Base-by-base conservation (phyloP, 2,888 invertebrate species). In the Polia nebulosa region DNA sequence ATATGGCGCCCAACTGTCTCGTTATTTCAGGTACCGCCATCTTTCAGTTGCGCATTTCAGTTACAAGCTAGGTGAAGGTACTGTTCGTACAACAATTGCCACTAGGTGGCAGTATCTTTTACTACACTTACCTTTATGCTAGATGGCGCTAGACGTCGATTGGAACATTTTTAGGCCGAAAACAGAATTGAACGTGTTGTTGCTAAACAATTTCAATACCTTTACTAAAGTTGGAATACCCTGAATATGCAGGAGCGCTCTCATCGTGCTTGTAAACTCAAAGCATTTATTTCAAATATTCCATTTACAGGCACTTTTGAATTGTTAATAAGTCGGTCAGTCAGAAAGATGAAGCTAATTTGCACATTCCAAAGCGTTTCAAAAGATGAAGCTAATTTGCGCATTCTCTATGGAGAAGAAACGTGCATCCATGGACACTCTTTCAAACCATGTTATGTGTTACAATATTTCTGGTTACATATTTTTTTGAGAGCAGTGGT, bases 1-100 rank as follows among this genome's bases (percentile, higher is more conserved):
- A 25, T 15, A 47, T 25, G 15, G 25, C 25, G 25, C 15, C 27
- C 25, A 22, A 45, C n/a, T 22, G 15, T 17, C 17, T 57, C 6
- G 25, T 13, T 32, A 1, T 29, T 56, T 47, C 17, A 71, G 20
- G 7, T 32, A 68, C 25, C 60, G 72, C 39, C 73, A 73, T 27
- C 69, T 51, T 52, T 61, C 2, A 44, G 8, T n/a, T 17, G 3
- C 29, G 6, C 1, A 8, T 17, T 36, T 36, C 13, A 72, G 13
- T 29, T 32, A 20, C 8, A 20, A 20, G n/a, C 17, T 5, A 44
- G 11, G 11, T n/a, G 11, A 2, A 32, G 11, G 3, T 39, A 32
- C 15, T n/a, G 49, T 67, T 34, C 27, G 17, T 13, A 15, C 8
- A 34, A 2, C 9, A 17, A 27, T 22, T 8, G 15, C 1, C 25